Evolutionary conservation across 2,888 invertebrate species (phyloP).

Genomic region (Cremastobaeus sp.): DNA sequence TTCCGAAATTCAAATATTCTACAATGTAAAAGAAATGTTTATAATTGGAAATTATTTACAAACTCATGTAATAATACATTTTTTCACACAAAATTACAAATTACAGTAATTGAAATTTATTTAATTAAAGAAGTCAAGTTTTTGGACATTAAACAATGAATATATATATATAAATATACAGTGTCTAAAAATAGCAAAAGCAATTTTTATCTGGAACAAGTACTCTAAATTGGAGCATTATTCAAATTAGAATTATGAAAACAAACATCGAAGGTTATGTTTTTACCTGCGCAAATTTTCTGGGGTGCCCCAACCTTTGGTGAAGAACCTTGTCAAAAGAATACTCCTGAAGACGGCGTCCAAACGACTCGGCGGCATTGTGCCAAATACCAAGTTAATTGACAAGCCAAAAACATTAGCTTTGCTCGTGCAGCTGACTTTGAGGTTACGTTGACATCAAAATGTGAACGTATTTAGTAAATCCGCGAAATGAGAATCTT

Average conservation of each 20-base stretch:
- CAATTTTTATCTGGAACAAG: background rate
- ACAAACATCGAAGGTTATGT: conserved; percentile 58
- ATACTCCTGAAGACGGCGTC: conserved; percentile 92
- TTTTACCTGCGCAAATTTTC: conserved; percentile 90
- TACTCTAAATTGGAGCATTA: background rate
- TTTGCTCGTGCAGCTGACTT: background rate
- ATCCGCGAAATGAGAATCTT: too few species aligned
- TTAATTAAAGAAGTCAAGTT: too few species aligned
- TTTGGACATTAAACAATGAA: too few species aligned
- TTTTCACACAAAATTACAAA: too few species aligned
- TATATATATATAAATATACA: too few species aligned
- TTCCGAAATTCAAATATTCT: conserved; percentile 95
- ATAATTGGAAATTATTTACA: background rate
- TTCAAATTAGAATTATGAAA: conserved; percentile 6
- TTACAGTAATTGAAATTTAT: too few species aligned
- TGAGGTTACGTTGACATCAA: conserved; percentile 8
- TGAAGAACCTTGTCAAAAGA: conserved; percentile 93
- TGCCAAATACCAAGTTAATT: background rate
- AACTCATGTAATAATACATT: background rate
- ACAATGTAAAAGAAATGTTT: conserved; percentile 74
- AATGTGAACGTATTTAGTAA: too few species aligned
- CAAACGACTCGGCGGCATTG: conserved; percentile 78
- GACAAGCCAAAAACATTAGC: background rate
- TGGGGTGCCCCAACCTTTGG: conserved; percentile 97
- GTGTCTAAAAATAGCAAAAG: background rate